Base-by-base conservation (phyloP, 2,113 vertebrate species). In the Ranitomeya imitator region DNA sequence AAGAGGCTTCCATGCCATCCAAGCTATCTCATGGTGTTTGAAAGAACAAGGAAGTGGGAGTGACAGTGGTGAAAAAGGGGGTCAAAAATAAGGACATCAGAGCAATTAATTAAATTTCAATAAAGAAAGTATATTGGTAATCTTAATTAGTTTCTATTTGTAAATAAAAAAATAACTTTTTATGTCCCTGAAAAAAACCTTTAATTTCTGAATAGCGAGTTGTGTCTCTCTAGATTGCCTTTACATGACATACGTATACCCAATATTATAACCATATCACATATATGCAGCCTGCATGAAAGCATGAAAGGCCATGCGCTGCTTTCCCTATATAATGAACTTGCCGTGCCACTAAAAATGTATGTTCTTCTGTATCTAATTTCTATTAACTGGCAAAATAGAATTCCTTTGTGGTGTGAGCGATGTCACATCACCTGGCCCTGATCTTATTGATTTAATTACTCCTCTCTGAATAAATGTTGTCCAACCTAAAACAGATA, bases 371-470 rank as follows among this genome's bases (percentile, higher is more conserved):
- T 91, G 91, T 92, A 94, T 93, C 91, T 93, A 93, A 94, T 93
- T 93, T 91, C 89, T 92, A 90, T 93, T 91, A 92, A 86, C 90
- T 89, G 89, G 90, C 55, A 91, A 71, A 0, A 85, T 91, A 91
- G 92, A 93, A 93, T 94, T 92, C 93, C 91, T 90, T 94, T 92
- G 91, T 93, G 92, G 90, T 92, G 90, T 89, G 90, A 92, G 89
- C 88, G 91, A 91, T 93, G 94, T 95, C 93, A 93, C 90, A 91
- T 91, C 90, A 93, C 93, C 93, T 93, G 93, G 93, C 92, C 92
- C 92, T 88, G 92, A 92, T 93, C 93, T 92, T 95, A 95, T 95
- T 96, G 95, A 97, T 97, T 97, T 97, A 96, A 97, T 95, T 94
- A 94, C 93, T 93, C 91, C 92, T 92, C 93, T 92, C 93, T 95